phyloP scores from a whole-genome alignment of 2,113 vertebrate species.

The Lucifuga dentata region DNA sequence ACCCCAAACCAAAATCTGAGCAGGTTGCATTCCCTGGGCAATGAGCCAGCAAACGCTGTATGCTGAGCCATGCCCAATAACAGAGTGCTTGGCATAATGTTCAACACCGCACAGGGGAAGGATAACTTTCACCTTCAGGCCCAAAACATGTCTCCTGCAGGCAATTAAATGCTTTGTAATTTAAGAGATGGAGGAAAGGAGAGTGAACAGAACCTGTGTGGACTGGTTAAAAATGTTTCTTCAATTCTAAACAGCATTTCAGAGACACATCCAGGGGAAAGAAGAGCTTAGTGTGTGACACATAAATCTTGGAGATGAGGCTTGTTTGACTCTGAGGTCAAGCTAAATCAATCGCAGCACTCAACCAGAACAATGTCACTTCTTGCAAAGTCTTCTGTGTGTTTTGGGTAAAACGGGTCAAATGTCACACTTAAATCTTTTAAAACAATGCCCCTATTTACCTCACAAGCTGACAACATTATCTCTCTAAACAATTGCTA shows the following conservation, averaged over 20 bases:
- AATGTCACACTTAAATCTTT: constrained; percentile 36
- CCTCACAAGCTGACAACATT: constrained; percentile 33
- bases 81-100: constrained; percentile 45
- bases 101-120: constrained; percentile 31
- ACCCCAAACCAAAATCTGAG: constrained; percentile 21
- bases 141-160: constrained; percentile 39
- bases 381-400: constrained; percentile 20
- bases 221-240: constrained; percentile 29
- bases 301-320: constrained; percentile 25
- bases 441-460: constrained; percentile 36
- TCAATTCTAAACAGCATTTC: constrained; percentile 8
- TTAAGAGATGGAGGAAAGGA: constrained; percentile 29
- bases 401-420: constrained; percentile 29
- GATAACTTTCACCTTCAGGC: constrained; percentile 61
- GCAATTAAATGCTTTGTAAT: constrained; percentile 53
- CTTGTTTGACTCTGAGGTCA: constrained; percentile 31
- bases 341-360: constrained; percentile 39
- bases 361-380: neutral
- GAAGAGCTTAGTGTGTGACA: constrained; percentile 6
- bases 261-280: constrained; percentile 8
- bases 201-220: constrained; percentile 25
- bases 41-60: constrained; percentile 31
- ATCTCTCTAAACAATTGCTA: constrained; percentile 30
- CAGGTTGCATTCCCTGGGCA: constrained; percentile 35
- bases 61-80: constrained; percentile 28